Percentiles rank a stretch among this genome's conserved stretches.
phyloP scores from a whole-genome alignment of 2,797 vertebrate species.

The Petrocephalus sullivani region DNA sequence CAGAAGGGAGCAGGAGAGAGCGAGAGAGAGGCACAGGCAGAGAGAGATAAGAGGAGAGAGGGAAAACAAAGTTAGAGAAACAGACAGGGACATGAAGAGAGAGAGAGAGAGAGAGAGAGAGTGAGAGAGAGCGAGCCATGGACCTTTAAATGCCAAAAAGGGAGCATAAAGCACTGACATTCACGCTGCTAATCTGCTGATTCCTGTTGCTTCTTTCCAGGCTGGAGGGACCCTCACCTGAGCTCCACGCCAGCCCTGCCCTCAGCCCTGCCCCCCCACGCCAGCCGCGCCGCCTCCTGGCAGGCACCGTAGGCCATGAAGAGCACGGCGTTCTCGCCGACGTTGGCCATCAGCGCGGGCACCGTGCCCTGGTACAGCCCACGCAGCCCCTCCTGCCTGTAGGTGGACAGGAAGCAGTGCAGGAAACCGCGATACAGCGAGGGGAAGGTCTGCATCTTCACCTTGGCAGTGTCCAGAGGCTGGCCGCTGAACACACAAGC shows the following conservation, averaged over 20 bases:
- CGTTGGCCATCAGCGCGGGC: slow-evolving; percentile 86
- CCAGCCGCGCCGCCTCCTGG: slow-evolving; percentile 78
- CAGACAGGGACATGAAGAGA: no score
- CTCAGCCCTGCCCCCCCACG: slow-evolving; percentile 65
- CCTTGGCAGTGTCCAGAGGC: slow-evolving; percentile 92
- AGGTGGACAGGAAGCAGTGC: slow-evolving; percentile 80
- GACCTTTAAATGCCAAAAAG: not conserved
- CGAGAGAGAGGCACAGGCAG: not conserved
- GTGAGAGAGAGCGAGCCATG: not conserved
- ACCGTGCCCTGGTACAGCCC: slow-evolving; percentile 94
- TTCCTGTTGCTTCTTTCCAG: not conserved
- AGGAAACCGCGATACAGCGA: slow-evolving; percentile 76
- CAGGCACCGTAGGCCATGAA: slow-evolving; percentile 99
- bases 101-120: no score
- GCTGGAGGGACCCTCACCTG: slow-evolving; percentile 60
- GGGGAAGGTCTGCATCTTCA: slow-evolving; percentile 98
- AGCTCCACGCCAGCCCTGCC: slow-evolving; percentile 66
- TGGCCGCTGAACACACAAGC: slow-evolving; percentile 88
- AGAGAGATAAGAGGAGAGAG: not conserved
- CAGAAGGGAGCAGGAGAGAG: not conserved
- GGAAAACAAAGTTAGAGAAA: not conserved
- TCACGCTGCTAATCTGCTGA: not conserved
- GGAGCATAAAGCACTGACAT: not conserved
- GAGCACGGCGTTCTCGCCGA: slow-evolving; percentile 91
- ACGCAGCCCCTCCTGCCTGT: slow-evolving; percentile 78